Evolutionary conservation across 2,113 vertebrate species (phyloP), one percentile per base, ranked within the genome.

Genomic region (Silurus asotus): DNA sequence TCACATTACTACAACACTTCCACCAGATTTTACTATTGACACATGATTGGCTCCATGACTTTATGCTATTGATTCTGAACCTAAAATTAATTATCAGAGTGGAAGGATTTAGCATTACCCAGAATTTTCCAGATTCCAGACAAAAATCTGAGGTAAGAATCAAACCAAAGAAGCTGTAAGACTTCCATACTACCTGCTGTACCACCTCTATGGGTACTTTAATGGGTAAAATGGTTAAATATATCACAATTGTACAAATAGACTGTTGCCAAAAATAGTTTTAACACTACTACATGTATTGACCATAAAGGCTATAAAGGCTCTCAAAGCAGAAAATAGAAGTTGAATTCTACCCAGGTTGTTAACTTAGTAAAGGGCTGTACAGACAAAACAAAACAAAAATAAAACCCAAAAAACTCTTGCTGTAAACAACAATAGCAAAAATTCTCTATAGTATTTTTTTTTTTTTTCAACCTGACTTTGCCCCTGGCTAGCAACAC

Each of bases 401-500:
- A 74, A 49, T 23, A 9, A 9, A 59, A 59, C 61, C 69, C 59
- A 49, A 77, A 48, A 65, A 65, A 69, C 64, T 37, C 11, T 55
- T 51, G 61, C 61, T 62, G 85, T 86, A 75, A 86, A 64, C 79
- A 86, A 82, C 58, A 81, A 62, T 51, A 53, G 48, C 49, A 74
- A 58, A 75, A 64, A 86, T 82, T 82, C 85, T 86, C 69, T 58
- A 25, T 55, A 51, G 85, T 75, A 81, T 86, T 37, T 82, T 67
- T 88, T 61, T 84, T 65, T 67, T 25, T 81, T 19, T 87, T 76
- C n/a, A 76, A 58, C 49, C 74, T 83, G 84, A 59, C 51, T 88
- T 86, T 81, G 59, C 61, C 76, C 67, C 82, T 62, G 83, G 56
- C 86, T 84, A 84, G 51, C 61, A 61, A 45, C 62, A 51, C 67